Conservation (phyloP, 2,888 invertebrate genomes). For the Rhynchonema sp. region DNA sequence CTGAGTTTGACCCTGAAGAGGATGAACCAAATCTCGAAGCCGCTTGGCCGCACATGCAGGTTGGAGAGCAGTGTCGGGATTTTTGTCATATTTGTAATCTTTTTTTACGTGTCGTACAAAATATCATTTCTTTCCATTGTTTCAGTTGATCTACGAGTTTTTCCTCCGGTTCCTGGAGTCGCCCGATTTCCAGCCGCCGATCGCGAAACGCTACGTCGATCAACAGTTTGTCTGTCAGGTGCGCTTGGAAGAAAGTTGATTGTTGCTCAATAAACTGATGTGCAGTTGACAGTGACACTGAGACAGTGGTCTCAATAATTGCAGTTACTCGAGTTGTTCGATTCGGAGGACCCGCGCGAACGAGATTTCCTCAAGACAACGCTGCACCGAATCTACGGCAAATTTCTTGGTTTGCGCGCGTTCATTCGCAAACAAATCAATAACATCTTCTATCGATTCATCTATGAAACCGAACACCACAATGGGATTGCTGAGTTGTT, state of each 20-base stretch:
- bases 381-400: slow-evolving; percentile 94
- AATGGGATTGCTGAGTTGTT: slow-evolving; percentile 55
- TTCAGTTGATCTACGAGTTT: slow-evolving; percentile 46
- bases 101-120: too few relatives aligned
- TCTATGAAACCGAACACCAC: not conserved
- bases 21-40: slow-evolving; percentile 87
- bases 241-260: slow-evolving; percentile 11
- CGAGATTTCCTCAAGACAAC: slow-evolving; percentile 96
- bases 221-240: slow-evolving; percentile 84
- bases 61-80: too few relatives aligned
- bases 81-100: too few relatives aligned
- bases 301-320: too few relatives aligned
- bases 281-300: too few relatives aligned
- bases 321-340: slow-evolving; percentile 88
- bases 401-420: slow-evolving; percentile 90
- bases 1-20: slow-evolving; percentile 78
- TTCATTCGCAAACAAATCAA: slow-evolving; percentile 51
- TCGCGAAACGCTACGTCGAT: slow-evolving; percentile 79
- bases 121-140: too few relatives aligned
- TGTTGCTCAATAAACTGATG: too few relatives aligned
- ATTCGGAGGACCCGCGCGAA: slow-evolving; percentile 96
- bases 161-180: slow-evolving; percentile 61
- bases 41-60: slow-evolving; percentile 76
- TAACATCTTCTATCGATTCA: slow-evolving; percentile 9
- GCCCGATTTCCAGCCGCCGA: slow-evolving; percentile 71